Evolutionary conservation across 2,888 invertebrate species (phyloP).

Genomic region (Cylindroiulus punctatus): DNA sequence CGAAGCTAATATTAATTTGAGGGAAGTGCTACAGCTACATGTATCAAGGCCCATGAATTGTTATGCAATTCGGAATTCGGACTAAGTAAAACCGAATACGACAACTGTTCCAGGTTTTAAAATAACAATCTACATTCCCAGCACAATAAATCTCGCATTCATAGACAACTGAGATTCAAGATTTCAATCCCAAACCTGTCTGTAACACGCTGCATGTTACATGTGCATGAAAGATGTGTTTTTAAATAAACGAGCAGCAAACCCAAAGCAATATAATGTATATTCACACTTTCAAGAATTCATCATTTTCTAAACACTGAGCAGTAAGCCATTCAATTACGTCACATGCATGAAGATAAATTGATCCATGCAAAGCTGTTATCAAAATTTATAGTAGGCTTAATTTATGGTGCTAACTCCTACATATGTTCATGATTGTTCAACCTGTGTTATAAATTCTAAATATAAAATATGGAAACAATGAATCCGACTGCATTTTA

Average conservation of each 20-base stretch:
- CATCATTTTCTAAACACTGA: background rate
- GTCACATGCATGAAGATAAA: no score
- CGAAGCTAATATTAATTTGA: background rate
- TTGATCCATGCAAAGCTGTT: no score
- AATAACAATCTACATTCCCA: background rate
- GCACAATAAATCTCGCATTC: background rate
- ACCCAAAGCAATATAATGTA: background rate
- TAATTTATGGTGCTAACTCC: no score
- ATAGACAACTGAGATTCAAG: background rate
- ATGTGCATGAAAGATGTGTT: background rate
- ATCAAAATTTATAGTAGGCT: no score
- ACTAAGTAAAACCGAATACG: background rate
- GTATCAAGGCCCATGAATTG: background rate
- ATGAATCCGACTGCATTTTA: no score
- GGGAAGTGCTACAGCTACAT: background rate
- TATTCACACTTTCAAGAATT: conserved; percentile 1
- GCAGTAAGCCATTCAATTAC: no score
- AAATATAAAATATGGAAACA: no score
- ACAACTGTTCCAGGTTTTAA: background rate
- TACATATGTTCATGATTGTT: no score
- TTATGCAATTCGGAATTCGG: background rate
- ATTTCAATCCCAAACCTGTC: background rate
- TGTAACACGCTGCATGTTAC: background rate
- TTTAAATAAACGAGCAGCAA: background rate
- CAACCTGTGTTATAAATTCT: no score